Conservation (phyloP, 92 coral and sea anemone genomes). For the Isaurus tuberculatus region DNA sequence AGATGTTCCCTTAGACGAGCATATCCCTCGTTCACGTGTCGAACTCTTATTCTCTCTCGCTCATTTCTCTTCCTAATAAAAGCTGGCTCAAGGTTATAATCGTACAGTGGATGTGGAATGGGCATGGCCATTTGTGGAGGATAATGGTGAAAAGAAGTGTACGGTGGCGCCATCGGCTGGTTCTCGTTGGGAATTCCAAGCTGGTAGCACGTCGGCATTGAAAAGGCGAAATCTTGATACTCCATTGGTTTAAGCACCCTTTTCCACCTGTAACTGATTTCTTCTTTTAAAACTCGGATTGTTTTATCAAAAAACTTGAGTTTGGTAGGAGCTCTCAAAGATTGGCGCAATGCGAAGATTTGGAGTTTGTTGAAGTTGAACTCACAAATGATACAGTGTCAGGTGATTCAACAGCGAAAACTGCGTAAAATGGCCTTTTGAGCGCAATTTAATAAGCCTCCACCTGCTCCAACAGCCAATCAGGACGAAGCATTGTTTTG, state of each 20-base stretch:
- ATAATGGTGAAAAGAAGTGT: conserved; percentile 58
- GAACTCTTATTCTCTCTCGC: conserved; percentile 92
- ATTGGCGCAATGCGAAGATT: conserved; percentile 1
- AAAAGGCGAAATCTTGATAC: conserved; percentile 88
- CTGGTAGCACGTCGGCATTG: conserved; percentile 99
- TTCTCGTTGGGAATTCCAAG: conserved; percentile 97
- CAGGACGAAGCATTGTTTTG: conserved; percentile 86
- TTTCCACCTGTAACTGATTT: conserved; percentile 37
- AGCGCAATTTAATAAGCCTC: conserved; percentile 91
- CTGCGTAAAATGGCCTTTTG: conserved; percentile 79
- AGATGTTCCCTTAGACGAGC: conserved; percentile 96
- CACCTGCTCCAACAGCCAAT: conserved; percentile 93
- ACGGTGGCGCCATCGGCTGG: conserved; percentile 72
- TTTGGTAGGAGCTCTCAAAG: neutral
- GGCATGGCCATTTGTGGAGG: conserved; percentile 98
- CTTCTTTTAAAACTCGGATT: conserved; percentile 12
- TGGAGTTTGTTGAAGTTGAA: conserved; percentile 17
- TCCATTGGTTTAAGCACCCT: conserved; percentile 64
- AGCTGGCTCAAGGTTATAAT: conserved; percentile 97
- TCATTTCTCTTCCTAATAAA: conserved; percentile 96
- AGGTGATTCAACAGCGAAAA: conserved; percentile 36
- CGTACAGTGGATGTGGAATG: conserved; percentile 97
- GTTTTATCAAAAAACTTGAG: neutral
- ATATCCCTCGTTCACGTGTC: conserved; percentile 98
- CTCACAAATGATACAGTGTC: conserved; percentile 32